phyloP scores from a whole-genome alignment of 2,113 vertebrate species.

The Rhombomys opimus region DNA sequence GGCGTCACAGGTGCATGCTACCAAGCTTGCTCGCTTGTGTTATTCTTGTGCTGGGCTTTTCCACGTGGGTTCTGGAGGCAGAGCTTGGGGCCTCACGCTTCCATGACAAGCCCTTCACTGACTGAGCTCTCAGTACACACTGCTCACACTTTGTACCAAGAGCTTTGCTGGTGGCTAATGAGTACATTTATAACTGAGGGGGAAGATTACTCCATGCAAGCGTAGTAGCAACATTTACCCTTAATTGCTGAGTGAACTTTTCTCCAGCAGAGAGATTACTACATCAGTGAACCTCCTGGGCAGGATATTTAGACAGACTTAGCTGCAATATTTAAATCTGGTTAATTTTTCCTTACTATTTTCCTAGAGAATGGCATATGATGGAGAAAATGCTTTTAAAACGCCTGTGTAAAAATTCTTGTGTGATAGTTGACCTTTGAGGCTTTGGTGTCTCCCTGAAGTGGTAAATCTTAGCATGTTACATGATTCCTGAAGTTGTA shows the following conservation, averaged over 20 bases:
- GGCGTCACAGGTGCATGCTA: neutral
- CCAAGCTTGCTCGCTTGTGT: neutral
- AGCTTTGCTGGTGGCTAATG: conserved; percentile 17
- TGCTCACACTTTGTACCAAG: conserved; percentile 13
- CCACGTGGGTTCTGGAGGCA: neutral
- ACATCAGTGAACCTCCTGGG: neutral
- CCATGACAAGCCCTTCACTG: neutral
- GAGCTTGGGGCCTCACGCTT: neutral
- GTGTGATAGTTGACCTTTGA: neutral
- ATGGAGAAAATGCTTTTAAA: neutral
- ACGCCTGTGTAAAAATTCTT: neutral
- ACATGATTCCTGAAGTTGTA: conserved; percentile 20
- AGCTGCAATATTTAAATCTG: neutral
- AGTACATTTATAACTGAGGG: neutral
- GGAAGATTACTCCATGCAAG: neutral
- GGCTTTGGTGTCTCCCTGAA: neutral
- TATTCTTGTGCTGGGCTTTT: neutral
- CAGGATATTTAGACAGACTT: neutral
- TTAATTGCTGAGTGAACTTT: neutral
- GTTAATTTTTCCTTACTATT: neutral
- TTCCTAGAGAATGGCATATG: neutral
- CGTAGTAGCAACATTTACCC: neutral
- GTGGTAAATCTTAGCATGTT: conserved; percentile 39
- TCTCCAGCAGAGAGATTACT: neutral
- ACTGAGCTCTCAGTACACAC: no score